Evolutionary conservation across 2,113 vertebrate genomes (phyloP).

Genomic region (Gyps fulvus): DNA sequence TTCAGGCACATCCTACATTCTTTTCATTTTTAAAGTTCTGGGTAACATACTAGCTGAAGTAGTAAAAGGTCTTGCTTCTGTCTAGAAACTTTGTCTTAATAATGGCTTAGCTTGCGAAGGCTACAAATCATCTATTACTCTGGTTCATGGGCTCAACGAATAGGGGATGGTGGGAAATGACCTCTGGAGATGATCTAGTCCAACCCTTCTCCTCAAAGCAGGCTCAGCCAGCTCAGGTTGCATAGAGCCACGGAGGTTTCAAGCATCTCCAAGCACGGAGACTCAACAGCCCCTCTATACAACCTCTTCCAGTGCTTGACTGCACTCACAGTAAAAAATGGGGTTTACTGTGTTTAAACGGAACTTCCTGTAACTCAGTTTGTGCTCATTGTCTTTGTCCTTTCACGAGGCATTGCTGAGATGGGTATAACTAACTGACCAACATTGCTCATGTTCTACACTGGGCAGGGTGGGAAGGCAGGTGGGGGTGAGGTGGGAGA

Average conservation of each 20-base stretch:
- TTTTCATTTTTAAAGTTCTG: neutral
- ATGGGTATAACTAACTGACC: neutral
- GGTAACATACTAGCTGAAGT: neutral
- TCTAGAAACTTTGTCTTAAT: neutral
- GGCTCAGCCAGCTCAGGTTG: neutral
- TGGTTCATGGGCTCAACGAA: neutral
- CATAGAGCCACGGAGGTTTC: neutral
- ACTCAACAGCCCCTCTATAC: neutral
- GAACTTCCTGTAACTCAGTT: neutral
- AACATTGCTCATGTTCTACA: accelerated
- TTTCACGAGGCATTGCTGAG: accelerated
- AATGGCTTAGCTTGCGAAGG: neutral
- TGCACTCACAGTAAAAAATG: neutral
- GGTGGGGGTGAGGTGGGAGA: accelerated
- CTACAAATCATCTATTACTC: neutral
- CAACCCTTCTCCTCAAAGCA: neutral
- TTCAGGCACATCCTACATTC: constrained; percentile 23
- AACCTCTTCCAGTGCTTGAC: neutral
- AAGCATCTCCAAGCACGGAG: neutral
- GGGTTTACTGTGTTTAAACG: neutral
- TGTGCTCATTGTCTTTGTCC: neutral
- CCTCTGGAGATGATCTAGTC: neutral
- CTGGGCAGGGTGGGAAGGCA: neutral
- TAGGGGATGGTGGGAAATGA: neutral
- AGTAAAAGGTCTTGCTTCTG: neutral